These are phyloP conservation scores for Calidris pygmaea DNA, from an alignment of 2,113 vertebrate species.

Conservation along the genomic window DNA sequence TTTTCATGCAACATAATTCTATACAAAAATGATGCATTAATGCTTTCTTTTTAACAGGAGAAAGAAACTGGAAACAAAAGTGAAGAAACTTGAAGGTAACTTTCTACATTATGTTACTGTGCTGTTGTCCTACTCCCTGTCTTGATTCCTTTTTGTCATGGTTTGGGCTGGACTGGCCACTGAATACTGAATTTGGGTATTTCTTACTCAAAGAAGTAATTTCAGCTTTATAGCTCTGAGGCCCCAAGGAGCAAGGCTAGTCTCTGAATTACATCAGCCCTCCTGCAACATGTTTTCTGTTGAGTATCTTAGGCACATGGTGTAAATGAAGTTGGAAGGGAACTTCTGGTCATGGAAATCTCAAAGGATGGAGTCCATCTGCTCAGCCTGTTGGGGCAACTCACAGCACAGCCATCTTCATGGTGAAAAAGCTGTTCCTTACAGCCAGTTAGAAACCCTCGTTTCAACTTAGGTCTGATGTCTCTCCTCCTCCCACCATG, in stretches of 20 bases:
- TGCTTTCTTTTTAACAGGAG: constrained; percentile 76
- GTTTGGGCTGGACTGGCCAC: background rate
- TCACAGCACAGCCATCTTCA: background rate
- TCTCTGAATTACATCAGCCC: background rate
- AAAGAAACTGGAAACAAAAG: constrained; percentile 85
- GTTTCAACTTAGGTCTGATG: background rate
- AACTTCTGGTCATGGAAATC: background rate
- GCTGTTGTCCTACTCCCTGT: background rate
- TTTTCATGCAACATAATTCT: background rate
- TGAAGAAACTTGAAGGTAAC: constrained; percentile 88
- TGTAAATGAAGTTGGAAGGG: background rate
- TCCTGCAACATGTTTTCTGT: background rate
- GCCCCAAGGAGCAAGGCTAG: background rate
- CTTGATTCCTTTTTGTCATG: background rate
- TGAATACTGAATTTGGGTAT: background rate
- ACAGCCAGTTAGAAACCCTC: background rate
- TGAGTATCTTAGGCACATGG: background rate
- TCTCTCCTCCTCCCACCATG: background rate
- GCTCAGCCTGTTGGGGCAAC: background rate
- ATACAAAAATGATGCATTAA: background rate
- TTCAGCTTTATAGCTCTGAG: background rate
- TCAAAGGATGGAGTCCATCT: background rate
- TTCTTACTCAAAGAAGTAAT: background rate
- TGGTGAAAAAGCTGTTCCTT: background rate
- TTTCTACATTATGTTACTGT: background rate